Evolutionary conservation across 2,113 vertebrate species (phyloP), one percentile per base, ranked within the genome.

Genomic region (Larimichthys crocea): DNA sequence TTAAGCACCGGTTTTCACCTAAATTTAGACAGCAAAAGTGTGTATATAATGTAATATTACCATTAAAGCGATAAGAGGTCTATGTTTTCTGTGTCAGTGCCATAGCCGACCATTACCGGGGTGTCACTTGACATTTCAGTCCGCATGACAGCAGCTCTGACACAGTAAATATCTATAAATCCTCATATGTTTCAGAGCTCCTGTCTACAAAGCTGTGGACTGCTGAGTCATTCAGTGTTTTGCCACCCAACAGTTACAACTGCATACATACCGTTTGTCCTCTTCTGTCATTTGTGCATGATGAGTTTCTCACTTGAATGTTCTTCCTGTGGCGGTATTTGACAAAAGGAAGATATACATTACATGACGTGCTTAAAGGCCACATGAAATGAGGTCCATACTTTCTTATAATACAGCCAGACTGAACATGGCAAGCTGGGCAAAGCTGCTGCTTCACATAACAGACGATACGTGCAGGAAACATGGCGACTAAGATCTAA

Each of bases 211-310:
- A 7, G 9, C 49, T 63, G 10, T 66, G 17, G 49, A 48, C 46
- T 83, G 70, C 67, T 79, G 53, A 76, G 59, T 73, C 80, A 85
- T 64, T 75, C 59, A 40, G 19, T 52, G 24, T 40, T 55, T 70
- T 57, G 35, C 16, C 6, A 40, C 52, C 11, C 57, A 15, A 64
- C 46, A 19, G 6, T 64, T 52, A 53, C 63, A 64, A 6, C 66
- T 35, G 17, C 31, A 4, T 57, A 65, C 62, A 42, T 57, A 44
- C 57, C 46, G 35, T 53, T 69, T 49, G 14, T 64, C 24, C 40
- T 59, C 61, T 77, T 57, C 60, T 76, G 57, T 56, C 20, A 62
- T 76, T 81, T 60, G 11, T 78, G 53, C 20, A 1, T 50, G 26
- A 72, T 49, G 22, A 40, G 26, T 76, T 79, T 79, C 61, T 76